Evolutionary conservation across 1,140 invertebrate species (phyloP).

Genomic region (Dendroctonus valens): DNA sequence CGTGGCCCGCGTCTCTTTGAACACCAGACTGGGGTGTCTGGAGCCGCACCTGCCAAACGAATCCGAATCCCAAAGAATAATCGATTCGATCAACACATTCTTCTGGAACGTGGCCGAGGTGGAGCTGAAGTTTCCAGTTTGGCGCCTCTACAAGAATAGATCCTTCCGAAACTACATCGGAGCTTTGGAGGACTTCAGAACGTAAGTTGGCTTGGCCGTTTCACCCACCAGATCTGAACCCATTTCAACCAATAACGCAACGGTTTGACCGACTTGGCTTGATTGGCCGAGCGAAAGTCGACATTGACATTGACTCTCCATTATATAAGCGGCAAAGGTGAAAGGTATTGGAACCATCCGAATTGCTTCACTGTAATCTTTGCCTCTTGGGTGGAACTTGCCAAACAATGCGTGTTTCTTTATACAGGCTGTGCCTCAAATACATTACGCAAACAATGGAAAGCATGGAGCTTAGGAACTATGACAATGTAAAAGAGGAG

Average conservation of each 20-base stretch:
- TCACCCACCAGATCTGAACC: conserved; percentile 2
- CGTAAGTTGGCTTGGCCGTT: conserved; percentile 54
- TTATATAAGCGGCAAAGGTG: background rate
- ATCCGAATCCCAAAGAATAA: conserved; percentile 70
- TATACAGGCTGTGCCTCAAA: conserved; percentile 46
- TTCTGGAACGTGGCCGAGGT: conserved; percentile 77
- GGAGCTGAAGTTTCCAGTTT: conserved; percentile 76
- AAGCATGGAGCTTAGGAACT: conserved; percentile 52
- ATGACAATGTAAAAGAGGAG: conserved; percentile 48
- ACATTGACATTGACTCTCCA: conserved; percentile 21
- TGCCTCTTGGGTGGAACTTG: background rate
- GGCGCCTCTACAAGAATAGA: conserved; percentile 74
- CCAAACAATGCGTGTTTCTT: conserved; percentile 1
- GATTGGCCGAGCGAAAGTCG: conserved; percentile 21
- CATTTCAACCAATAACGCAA: background rate
- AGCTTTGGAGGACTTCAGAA: conserved; percentile 68
- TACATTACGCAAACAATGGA: conserved; percentile 57
- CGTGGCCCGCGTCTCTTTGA: conserved; percentile 76
- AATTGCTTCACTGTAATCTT: background rate
- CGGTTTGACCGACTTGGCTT: conserved; percentile 1
- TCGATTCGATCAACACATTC: conserved; percentile 74
- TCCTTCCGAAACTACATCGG: conserved; percentile 72
- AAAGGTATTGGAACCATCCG: background rate
- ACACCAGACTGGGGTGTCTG: conserved; percentile 75
- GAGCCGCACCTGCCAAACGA: conserved; percentile 56